Conservation (phyloP, 2,888 invertebrate species). For the Calliopum simillimum region DNA sequence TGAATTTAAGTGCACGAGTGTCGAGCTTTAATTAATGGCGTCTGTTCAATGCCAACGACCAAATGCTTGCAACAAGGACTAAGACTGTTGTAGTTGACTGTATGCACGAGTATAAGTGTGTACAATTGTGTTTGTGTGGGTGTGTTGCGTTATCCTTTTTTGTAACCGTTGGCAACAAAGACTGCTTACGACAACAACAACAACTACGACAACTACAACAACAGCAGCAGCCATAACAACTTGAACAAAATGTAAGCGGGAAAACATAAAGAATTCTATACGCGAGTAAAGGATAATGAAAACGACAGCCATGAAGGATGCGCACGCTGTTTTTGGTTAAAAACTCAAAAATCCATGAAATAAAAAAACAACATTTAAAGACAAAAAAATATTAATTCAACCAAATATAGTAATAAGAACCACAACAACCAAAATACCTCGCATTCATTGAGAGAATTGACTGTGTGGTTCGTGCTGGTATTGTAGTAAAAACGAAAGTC, state of each 20-base stretch:
- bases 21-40: constrained; percentile 31
- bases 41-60: constrained; percentile 22
- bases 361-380: too few relatives aligned
- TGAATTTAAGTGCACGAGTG: constrained; percentile 4
- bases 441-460: too few relatives aligned
- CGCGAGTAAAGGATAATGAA: neutral
- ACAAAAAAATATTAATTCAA: too few relatives aligned
- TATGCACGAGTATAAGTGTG: too few relatives aligned
- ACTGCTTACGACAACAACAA: constrained; percentile 3
- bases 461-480: too few relatives aligned
- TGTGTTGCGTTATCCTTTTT: constrained; percentile 7
- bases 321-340: too few relatives aligned
- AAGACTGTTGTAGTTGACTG: neutral
- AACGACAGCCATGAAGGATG: too few relatives aligned
- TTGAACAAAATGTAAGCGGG: neutral
- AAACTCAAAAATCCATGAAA: too few relatives aligned
- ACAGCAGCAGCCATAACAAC: neutral
- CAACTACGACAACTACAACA: neutral
- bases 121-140: constrained; percentile 1
- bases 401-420: too few relatives aligned
- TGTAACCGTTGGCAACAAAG: constrained; percentile 23
- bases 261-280: neutral
- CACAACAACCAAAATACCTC: too few relatives aligned
- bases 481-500: too few relatives aligned
- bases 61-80: neutral